Conservation (phyloP, 2,113 vertebrate species). For the Spilogale gracilis region DNA sequence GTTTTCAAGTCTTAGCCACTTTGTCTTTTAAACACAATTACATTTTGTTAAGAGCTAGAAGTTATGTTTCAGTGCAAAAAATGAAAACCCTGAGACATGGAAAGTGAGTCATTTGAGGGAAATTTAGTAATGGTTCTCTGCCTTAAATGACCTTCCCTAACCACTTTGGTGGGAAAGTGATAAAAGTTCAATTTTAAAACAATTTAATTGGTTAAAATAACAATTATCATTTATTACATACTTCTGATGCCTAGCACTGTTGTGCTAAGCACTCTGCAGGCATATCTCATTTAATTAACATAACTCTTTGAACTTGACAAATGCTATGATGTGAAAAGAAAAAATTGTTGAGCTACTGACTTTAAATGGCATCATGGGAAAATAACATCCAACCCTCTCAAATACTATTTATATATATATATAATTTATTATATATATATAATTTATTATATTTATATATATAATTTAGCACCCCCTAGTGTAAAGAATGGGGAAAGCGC, state of each 20-base stretch:
- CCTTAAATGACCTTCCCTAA: neutral
- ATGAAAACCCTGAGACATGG: neutral
- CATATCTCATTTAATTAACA: neutral
- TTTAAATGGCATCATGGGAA: constrained; percentile 30
- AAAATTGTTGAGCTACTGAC: neutral
- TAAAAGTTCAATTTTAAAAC: constrained; percentile 36
- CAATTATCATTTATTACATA: neutral
- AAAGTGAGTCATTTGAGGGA: neutral
- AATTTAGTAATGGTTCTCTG: neutral
- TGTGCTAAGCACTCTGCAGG: neutral
- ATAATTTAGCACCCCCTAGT: constrained; percentile 69
- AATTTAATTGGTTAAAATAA: neutral
- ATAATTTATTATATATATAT: neutral
- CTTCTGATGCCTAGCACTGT: neutral
- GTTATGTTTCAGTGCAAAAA: neutral
- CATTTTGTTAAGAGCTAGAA: neutral
- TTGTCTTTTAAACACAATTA: neutral
- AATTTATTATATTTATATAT: neutral
- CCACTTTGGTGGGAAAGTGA: neutral
- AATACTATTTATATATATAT: neutral
- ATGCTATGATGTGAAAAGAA: neutral
- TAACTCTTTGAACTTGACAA: neutral
- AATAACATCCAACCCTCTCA: neutral
- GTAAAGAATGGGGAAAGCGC: constrained; percentile 57
- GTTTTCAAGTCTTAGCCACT: neutral